Conservation (phyloP, 2,888 invertebrate species). For the Idaea aversata region DNA sequence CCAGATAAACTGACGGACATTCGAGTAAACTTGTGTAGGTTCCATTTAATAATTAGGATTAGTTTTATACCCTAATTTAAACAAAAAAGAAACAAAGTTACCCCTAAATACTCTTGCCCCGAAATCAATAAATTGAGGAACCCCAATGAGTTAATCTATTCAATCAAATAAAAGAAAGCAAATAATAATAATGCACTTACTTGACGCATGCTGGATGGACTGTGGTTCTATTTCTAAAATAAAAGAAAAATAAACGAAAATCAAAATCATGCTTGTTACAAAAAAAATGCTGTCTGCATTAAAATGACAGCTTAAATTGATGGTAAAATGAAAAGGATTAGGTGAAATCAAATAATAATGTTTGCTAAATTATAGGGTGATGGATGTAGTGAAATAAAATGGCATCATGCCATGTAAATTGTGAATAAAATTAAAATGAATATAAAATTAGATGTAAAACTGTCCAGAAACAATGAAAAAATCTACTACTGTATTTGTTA, state of each 20-base stretch:
- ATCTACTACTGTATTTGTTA: too few relatives aligned
- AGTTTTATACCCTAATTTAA: too few relatives aligned
- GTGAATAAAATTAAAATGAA: not conserved
- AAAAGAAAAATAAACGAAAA: slow-evolving; percentile 48
- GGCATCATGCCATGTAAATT: not conserved
- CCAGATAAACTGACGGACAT: too few relatives aligned
- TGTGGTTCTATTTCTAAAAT: slow-evolving; percentile 58
- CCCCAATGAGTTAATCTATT: not conserved
- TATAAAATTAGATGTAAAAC: too few relatives aligned
- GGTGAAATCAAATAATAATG: not conserved
- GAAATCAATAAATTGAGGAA: too few relatives aligned
- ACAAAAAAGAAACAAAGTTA: too few relatives aligned
- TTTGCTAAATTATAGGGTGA: not conserved
- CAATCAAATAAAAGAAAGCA: slow-evolving; percentile 15
- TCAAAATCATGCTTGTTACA: slow-evolving; percentile 43
- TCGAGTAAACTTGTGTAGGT: too few relatives aligned
- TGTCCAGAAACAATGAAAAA: too few relatives aligned
- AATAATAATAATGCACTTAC: slow-evolving; percentile 42
- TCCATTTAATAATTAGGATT: too few relatives aligned
- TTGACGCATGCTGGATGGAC: slow-evolving; percentile 63
- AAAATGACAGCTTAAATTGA: not conserved
- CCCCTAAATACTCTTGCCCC: too few relatives aligned
- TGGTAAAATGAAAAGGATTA: not conserved
- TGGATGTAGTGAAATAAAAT: not conserved
- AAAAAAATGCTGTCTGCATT: not conserved